phyloP scores from a whole-genome alignment of 2,888 invertebrate species.

The Xestia rhomboidea region DNA sequence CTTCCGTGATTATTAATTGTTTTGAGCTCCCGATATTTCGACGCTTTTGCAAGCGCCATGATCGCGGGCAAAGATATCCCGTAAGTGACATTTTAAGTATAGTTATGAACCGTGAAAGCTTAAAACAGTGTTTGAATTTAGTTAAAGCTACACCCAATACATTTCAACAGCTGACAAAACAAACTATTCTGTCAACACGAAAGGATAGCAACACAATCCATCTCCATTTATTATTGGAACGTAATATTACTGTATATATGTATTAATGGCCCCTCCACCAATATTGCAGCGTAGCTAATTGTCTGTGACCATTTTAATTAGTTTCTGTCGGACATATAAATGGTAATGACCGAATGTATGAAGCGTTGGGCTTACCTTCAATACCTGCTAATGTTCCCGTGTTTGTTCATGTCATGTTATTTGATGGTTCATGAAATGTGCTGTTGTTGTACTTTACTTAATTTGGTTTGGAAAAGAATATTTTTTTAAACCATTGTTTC shows the following conservation, averaged over 20 bases:
- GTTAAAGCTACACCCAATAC: not conserved
- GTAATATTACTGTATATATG: constrained; percentile 64
- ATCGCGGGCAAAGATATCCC: too few species aligned
- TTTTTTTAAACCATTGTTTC: too few species aligned
- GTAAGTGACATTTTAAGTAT: too few species aligned
- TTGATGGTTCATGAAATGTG: constrained; percentile 32
- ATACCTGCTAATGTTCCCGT: constrained; percentile 52
- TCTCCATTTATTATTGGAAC: constrained; percentile 50
- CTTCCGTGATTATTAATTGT: too few species aligned
- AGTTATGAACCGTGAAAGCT: too few species aligned
- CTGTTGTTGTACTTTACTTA: not conserved
- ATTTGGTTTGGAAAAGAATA: not conserved
- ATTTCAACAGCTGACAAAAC: constrained; percentile 13
- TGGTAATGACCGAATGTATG: constrained; percentile 65
- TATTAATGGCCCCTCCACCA: constrained; percentile 66
- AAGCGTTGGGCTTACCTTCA: constrained; percentile 56
- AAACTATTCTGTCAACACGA: constrained; percentile 8
- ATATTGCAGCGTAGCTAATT: constrained; percentile 73
- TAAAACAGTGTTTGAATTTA: too few species aligned
- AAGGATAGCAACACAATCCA: constrained; percentile 28
- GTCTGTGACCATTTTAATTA: constrained; percentile 75
- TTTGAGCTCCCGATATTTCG: too few species aligned
- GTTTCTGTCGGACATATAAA: constrained; percentile 69
- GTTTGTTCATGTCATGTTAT: constrained; percentile 54
- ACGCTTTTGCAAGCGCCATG: too few species aligned